Conservation (phyloP, 2,797 vertebrate genomes). For the Oceanodroma leucorhoa region DNA sequence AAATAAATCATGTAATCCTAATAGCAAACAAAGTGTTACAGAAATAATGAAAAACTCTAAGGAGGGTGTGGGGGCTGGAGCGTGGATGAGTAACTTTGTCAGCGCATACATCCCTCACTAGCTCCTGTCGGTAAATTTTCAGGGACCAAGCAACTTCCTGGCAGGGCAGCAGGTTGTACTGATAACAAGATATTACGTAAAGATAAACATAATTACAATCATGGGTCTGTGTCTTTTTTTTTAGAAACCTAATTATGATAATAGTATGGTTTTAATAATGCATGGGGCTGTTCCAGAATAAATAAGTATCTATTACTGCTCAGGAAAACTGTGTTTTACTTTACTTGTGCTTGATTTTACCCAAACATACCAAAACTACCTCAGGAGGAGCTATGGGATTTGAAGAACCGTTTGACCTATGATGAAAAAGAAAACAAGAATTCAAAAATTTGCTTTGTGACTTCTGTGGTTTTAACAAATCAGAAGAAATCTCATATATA, state of each 20-base stretch:
- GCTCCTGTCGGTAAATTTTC: not conserved
- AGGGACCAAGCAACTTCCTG: not conserved
- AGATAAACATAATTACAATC: slow-evolving; percentile 39
- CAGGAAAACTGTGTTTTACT: not conserved
- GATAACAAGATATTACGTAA: slow-evolving; percentile 27
- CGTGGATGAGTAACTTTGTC: not conserved
- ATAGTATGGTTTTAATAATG: slow-evolving; percentile 37
- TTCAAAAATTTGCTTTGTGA: slow-evolving; percentile 14
- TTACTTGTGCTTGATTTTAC: not conserved
- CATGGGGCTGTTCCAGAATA: not conserved
- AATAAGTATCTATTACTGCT: not conserved
- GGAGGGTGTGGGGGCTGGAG: not conserved
- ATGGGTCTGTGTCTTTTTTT: not conserved
- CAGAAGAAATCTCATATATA: not conserved
- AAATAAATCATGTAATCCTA: slow-evolving; percentile 70
- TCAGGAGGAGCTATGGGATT: not conserved
- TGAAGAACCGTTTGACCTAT: not conserved
- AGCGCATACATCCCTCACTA: not conserved
- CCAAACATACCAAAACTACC: not conserved
- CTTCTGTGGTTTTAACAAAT: not conserved
- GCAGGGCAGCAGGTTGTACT: not conserved
- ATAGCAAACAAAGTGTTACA: slow-evolving; percentile 63
- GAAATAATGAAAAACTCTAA: slow-evolving; percentile 51
- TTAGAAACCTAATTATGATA: not conserved
- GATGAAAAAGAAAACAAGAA: not conserved